Evolutionary conservation across 2,797 vertebrate species (phyloP).

Genomic region (Pseudochromis fuscus): DNA sequence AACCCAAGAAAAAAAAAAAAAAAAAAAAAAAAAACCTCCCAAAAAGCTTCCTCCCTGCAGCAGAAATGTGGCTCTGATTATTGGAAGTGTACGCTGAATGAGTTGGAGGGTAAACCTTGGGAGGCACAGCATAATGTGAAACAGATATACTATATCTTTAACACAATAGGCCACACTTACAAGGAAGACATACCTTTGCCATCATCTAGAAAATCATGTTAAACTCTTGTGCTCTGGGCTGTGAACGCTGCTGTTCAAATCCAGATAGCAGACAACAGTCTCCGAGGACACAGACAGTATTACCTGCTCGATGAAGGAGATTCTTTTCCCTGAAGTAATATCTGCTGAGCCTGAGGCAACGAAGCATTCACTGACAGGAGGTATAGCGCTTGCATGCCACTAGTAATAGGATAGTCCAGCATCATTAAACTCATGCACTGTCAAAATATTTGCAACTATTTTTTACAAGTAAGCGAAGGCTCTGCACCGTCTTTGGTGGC

Average conservation of each 20-base stretch:
- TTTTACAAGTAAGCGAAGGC: conserved; percentile 37
- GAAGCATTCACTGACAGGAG: conserved; percentile 56
- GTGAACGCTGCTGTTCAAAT: conserved; percentile 49
- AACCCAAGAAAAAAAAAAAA: conserved; percentile 4
- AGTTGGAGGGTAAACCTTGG: conserved; percentile 70
- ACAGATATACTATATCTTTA: conserved; percentile 77
- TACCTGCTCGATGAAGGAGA: conserved; percentile 62
- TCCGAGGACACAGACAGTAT: conserved; percentile 67
- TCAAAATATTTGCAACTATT: conserved; percentile 69
- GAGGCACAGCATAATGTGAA: conserved; percentile 80
- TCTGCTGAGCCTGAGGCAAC: conserved; percentile 61
- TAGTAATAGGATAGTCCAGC: conserved; percentile 66
- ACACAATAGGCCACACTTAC: conserved; percentile 67
- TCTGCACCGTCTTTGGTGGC: conserved; percentile 26
- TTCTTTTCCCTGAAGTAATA: conserved; percentile 76
- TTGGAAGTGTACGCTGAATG: conserved; percentile 61
- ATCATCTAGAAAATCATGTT: conserved; percentile 77
- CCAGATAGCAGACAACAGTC: conserved; percentile 60
- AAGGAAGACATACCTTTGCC: conserved; percentile 75
- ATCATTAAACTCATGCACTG: conserved; percentile 63
- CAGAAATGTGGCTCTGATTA: conserved; percentile 83
- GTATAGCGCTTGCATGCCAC: conserved; percentile 66
- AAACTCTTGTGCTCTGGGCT: conserved; percentile 66
- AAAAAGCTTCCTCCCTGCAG: conserved; percentile 64
- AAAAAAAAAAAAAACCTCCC: conserved; percentile 7